Base-by-base conservation (phyloP, 2,888 invertebrate genomes). In the Anthophora plumipes region DNA sequence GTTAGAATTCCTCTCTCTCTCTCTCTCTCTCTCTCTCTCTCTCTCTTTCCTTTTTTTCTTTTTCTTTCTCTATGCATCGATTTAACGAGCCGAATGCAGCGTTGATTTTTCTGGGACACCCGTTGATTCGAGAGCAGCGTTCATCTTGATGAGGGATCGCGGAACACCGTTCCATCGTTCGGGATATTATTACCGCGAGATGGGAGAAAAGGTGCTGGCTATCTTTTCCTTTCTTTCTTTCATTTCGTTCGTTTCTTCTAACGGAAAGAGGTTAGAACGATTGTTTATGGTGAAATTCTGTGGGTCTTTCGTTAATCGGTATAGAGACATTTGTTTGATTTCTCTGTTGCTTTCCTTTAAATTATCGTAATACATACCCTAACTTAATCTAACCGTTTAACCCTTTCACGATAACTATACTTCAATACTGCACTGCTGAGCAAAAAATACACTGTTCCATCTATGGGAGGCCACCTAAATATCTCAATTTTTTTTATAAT, bases 101-200 rank as follows among this genome's bases (percentile, higher is more conserved):
- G 39, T 52, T 22, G 17, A 80, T 80, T 80, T 80, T 80, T 80
- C 67, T 43, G 68, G 68, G 78, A 80, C 80, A 78, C 78, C 72
- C 78, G 73, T 68, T 78, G 63, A 78, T 78, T 80, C 80, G 67
- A 41, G 37, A 60, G 37, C 48, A 73, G 46, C 67, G 77, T 60
- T 67, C 54, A 22, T 39, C 61, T 57, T 48, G 77, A 66, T 68
- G 67, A 75, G 60, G 70, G 77, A 70, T 68, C 80, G 77, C 43
- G 52, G 57, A 66, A 48, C 70, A 61, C 43, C 43, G 64, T 69
- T 69, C 50, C 59, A 59, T 48, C 76, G 52, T 57, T 69, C 39
- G 64, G 67, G 67, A 77, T 77, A 31, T 67, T 78, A 72, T 80
- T 80, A 80, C 67, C 80, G 57, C 55, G 67, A 39, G 61, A 55